phyloP scores from a whole-genome alignment of 2,797 vertebrate genomes.

The Pangasius mekongensis region DNA sequence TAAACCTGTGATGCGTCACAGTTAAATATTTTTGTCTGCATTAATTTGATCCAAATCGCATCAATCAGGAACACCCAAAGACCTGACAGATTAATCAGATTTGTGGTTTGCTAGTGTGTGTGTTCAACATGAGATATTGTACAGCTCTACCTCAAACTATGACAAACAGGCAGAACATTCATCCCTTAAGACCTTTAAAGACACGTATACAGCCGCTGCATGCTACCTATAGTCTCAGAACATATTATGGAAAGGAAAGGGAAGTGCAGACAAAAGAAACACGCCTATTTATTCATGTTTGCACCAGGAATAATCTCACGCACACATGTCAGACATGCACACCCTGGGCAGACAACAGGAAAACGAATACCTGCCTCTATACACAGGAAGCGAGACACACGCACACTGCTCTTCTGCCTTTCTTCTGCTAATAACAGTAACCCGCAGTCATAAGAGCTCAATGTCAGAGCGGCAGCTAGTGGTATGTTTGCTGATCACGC shows the following conservation, averaged over 20 bases:
- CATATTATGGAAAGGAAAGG: background rate
- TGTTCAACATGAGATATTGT: background rate
- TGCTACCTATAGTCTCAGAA: conserved; percentile 7
- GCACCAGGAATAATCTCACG: background rate
- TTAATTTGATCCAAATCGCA: background rate
- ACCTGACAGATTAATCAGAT: background rate
- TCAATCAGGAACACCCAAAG: background rate
- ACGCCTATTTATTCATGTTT: background rate
- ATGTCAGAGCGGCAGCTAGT: background rate
- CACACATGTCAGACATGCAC: conserved; percentile 23
- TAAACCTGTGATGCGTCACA: background rate
- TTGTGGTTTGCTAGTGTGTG: background rate
- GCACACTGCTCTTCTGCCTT: background rate
- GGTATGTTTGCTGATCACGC: background rate
- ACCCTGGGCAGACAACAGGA: background rate
- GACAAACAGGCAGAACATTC: conserved; percentile 6
- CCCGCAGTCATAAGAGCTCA: background rate
- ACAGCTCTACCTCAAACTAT: background rate
- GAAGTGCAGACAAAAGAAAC: conserved; percentile 17
- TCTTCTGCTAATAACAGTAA: background rate
- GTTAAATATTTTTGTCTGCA: no score
- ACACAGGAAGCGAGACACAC: conserved; percentile 6
- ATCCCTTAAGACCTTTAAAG: background rate
- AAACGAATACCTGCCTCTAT: background rate
- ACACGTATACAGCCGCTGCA: background rate